Percentiles rank a stretch among this genome's conserved stretches.
Conservation (phyloP, 2,888 invertebrate genomes). For the Megamerina dolium region DNA sequence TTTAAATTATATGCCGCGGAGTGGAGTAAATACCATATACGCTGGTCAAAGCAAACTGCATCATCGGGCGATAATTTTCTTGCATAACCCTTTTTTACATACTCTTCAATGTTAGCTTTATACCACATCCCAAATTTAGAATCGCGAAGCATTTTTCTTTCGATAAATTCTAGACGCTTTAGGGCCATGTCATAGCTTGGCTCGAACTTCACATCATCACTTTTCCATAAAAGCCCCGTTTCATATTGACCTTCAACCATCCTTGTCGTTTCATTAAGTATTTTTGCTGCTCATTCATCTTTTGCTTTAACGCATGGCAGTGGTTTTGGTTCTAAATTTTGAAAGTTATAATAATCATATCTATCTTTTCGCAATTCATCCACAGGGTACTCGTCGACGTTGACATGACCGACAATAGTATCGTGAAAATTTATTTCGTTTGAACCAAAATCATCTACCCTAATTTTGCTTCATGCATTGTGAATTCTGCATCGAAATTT, state of each 20-base stretch:
- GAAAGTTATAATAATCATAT: too few species aligned
- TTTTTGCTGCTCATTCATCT: slow-evolving; percentile 3
- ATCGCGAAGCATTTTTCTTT: slow-evolving; percentile 8
- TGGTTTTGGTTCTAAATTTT: too few species aligned
- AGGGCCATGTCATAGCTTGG: slow-evolving; percentile 12
- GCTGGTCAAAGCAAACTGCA: background rate
- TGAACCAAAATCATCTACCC: too few species aligned
- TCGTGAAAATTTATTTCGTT: too few species aligned
- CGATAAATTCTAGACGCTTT: slow-evolving; percentile 8
- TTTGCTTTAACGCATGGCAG: too few species aligned
- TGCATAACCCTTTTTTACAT: slow-evolving; percentile 21
- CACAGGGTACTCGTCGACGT: too few species aligned
- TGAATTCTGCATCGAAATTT: too few species aligned
- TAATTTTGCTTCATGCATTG: too few species aligned
- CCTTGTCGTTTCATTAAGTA: slow-evolving; percentile 3
- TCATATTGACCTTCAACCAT: slow-evolving; percentile 12
- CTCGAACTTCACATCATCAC: slow-evolving; percentile 3
- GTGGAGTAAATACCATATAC: slow-evolving; percentile 19
- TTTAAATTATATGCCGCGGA: slow-evolving; percentile 25
- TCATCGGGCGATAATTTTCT: slow-evolving; percentile 15
- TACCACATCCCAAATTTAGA: slow-evolving; percentile 11
- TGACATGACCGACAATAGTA: too few species aligned
- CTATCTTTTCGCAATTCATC: too few species aligned
- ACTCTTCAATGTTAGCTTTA: slow-evolving; percentile 16
- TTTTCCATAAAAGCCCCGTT: slow-evolving; percentile 14